Base-by-base conservation (phyloP, 2,888 invertebrate species). In the Entomobrya multifasciata region DNA sequence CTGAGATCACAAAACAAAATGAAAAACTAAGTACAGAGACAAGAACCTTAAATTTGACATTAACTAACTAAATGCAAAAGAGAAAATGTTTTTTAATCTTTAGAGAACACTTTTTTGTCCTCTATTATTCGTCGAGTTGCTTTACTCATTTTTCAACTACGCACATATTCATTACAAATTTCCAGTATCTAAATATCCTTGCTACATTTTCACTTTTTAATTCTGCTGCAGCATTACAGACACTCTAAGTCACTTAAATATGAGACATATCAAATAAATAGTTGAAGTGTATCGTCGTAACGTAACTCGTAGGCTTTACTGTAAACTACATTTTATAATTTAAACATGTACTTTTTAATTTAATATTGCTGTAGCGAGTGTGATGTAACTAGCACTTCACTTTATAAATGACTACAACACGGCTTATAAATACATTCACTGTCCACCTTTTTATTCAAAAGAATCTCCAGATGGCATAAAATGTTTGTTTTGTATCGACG, bases 281-380 rank as follows among this genome's bases (percentile, higher is more conserved):
- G 36, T 8, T 36, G 4, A 36, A n/a, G n/a, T n/a, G n/a, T 60
- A 60, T 6, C 5, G 27, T 60, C 15, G 10, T n/a, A n/a, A 47
- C 8, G 2, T 15, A 0, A 60, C 27, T 25, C 10, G 4, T 60
- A 25, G 0, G 25, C 57, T n/a, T n/a, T n/a, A n/a, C n/a, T 57
- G n/a, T 20, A 20, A 20, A 30, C n/a, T 60, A 36, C 36, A 62
- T 36, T 36, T 55, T 55, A 22, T 20, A 55, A 5, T 55, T 62
- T 36, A n/a, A n/a, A 30, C 62, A 36, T 62, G 36, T 1, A 62
- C n/a, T 36, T 62, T n/a, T n/a, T n/a, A n/a, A 62, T 8, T 62
- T 30, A 36, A 62, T 62, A 62, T 62, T 62, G 62, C 62, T 62
- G 62, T 62, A 36, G 17, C 25, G 62, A 62, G 62, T 36, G 62